These are phyloP conservation scores for Anastrepha obliqua DNA, from an alignment of 1,140 invertebrate genomes.

Conservation along the genomic window DNA sequence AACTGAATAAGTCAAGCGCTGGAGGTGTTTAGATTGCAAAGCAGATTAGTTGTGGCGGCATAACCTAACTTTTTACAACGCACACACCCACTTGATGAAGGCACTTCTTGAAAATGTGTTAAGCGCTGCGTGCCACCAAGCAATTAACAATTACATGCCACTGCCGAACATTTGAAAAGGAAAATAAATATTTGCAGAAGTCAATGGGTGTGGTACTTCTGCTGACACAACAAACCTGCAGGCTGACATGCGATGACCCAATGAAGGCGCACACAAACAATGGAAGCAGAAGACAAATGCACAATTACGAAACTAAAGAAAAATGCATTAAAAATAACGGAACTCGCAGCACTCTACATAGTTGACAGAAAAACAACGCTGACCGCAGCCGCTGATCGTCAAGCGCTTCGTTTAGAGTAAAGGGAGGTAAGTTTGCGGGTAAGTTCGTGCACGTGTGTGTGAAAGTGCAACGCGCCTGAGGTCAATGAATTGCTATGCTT, in stretches of 20 bases:
- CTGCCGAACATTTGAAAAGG: neutral
- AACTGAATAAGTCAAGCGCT: no score
- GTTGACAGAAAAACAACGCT: neutral
- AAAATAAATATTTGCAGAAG: neutral
- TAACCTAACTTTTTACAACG: neutral
- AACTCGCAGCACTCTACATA: neutral
- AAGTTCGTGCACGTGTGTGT: no score
- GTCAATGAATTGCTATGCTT: neutral
- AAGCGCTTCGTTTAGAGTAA: no score
- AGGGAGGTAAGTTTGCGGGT: no score
- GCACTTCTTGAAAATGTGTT: neutral
- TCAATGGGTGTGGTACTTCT: neutral
- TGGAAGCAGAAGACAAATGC: neutral
- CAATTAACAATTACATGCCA: neutral
- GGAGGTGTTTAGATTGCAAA: neutral
- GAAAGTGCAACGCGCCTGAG: neutral
- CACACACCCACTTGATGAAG: neutral
- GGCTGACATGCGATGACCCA: neutral
- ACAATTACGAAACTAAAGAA: neutral
- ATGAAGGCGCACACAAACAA: no score
- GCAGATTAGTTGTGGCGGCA: neutral
- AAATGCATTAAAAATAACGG: neutral
- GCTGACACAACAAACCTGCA: neutral
- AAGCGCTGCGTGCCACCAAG: neutral
- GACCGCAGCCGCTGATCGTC: neutral